Evolutionary conservation across 2,113 vertebrate species (phyloP), one percentile per base, ranked within the genome.

Genomic region (Rhea pennata): DNA sequence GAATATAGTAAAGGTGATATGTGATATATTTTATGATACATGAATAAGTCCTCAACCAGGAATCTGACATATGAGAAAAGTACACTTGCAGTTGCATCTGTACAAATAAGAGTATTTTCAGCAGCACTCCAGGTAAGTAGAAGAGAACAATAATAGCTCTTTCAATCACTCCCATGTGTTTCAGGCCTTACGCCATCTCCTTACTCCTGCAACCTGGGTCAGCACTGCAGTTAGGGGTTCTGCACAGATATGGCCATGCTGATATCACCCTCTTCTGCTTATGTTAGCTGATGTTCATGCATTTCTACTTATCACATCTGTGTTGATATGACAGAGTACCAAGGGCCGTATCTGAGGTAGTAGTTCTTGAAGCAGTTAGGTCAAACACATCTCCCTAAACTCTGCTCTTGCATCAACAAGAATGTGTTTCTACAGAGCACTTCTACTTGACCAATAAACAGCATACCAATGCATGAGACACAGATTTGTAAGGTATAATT

Each of bases 41-140:
- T 27, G 17, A 44, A 4, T 40, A n/a, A 61, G 58, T 29, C 77
- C 59, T 39, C 40, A 27, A 6, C 23, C n/a, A 62, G n/a, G 78
- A 73, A 44, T 61, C 39, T 54, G 58, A 23, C 11, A 6, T 12
- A 36, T 2, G 53, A 50, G 59, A 26, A 42, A n/a, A 44, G 39
- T 24, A 22, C 46, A 24, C 7, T 16, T 3, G 10, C 39, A 31
- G 1, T 2, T 17, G 23, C 27, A 16, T 9, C 56, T 29, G 36
- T 6, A 7, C 5, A 50, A 48, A 10, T 4, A 20, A 8, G 19
- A 9, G n/a, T 6, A 24, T 6, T 36, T 27, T 6, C 31, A n/a
- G 81, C 26, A 58, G 4, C 0, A 2, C 4, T 12, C 12, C 4
- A 1, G 54, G 29, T 0, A 19, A 61, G 74, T 22, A 46, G n/a